Conservation (phyloP, 2,797 vertebrate genomes). For the Chromis chromis region DNA sequence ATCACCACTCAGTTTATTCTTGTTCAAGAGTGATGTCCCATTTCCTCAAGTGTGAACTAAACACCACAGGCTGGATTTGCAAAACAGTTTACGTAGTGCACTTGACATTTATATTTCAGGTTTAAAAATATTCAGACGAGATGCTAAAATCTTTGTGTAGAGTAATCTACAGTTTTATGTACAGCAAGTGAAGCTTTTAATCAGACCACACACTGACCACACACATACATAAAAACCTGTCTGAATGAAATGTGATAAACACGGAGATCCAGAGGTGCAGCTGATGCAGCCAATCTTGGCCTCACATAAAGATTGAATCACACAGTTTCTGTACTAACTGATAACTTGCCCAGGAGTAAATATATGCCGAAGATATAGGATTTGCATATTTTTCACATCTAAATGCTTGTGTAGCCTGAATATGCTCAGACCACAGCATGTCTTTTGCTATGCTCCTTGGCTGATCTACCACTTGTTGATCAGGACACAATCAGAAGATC, state of each 20-base stretch:
- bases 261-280: slow-evolving; percentile 13
- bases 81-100: slow-evolving; percentile 56
- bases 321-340: slow-evolving; percentile 28
- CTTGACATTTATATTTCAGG: slow-evolving; percentile 49
- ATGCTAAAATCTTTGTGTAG: slow-evolving; percentile 23
- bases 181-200: slow-evolving; percentile 4
- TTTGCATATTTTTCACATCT: not conserved
- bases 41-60: slow-evolving; percentile 63
- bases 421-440: not conserved
- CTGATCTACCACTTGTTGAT: not conserved
- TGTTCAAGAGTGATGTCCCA: slow-evolving; percentile 52
- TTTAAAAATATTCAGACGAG: slow-evolving; percentile 30
- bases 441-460: not conserved
- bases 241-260: slow-evolving; percentile 31
- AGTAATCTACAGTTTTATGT: slow-evolving; percentile 11
- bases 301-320: slow-evolving; percentile 26
- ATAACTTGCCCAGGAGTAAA: not conserved
- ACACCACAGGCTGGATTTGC: slow-evolving; percentile 56
- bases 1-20: slow-evolving; percentile 70
- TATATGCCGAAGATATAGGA: not conserved
- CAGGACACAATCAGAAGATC: not conserved
- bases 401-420: not conserved
- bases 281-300: slow-evolving; percentile 9
- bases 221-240: not conserved
- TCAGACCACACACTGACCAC: slow-evolving; percentile 41